A percentile compares a stretch with the other conserved stretches of the same genome.
Evolutionary conservation across 2,797 vertebrate genomes (phyloP).

Genomic region (Coracias cyanogaster): DNA sequence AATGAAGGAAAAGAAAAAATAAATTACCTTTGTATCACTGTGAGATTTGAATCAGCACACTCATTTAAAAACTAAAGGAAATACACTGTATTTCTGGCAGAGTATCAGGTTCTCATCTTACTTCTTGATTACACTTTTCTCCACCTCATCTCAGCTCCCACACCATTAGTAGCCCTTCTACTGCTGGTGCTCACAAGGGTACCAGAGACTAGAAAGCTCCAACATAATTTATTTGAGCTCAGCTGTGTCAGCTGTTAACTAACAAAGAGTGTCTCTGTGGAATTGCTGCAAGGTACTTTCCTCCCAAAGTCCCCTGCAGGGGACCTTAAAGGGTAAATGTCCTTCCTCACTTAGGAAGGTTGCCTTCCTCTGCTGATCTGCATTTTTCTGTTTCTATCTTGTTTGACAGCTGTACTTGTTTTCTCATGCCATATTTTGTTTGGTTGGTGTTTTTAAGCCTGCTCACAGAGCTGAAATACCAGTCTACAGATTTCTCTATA

Average conservation of each 20-base stretch:
- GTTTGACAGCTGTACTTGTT: background rate
- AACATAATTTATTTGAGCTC: background rate
- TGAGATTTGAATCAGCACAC: conserved; percentile 31
- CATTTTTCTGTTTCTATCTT: background rate
- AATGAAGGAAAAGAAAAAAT: background rate
- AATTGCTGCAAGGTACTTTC: background rate
- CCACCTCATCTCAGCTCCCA: background rate
- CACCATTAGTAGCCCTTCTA: background rate
- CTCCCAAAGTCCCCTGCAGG: background rate
- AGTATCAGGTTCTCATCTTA: background rate
- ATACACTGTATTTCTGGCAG: background rate
- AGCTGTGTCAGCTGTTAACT: conserved; percentile 11
- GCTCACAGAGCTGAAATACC: background rate
- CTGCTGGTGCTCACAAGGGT: background rate
- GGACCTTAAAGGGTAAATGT: background rate
- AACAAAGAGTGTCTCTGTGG: background rate
- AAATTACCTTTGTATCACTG: background rate
- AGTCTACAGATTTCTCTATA: background rate
- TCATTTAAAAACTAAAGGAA: conserved; percentile 13
- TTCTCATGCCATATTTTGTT: background rate
- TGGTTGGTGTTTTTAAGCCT: background rate
- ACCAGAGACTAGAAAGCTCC: background rate
- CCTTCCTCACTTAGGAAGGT: background rate
- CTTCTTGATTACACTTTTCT: background rate
- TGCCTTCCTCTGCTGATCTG: background rate